phyloP scores from a whole-genome alignment of 1,140 invertebrate genomes.

The Meloidogyne chitwoodi region DNA sequence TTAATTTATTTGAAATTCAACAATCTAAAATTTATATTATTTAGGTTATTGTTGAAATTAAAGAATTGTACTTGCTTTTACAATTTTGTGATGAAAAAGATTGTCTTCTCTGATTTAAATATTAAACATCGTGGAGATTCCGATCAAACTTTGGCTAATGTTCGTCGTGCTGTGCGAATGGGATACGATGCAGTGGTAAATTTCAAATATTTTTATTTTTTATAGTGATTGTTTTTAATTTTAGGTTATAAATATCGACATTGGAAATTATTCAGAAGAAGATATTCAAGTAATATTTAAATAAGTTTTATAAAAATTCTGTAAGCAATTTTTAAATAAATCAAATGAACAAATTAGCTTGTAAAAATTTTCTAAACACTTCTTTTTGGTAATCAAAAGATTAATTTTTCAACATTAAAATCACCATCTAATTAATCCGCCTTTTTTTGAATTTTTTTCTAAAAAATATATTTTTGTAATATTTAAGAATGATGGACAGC shows the following conservation, averaged over 20 bases:
- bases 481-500: constrained; percentile 3
- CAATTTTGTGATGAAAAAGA: constrained; percentile 13
- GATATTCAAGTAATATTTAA: constrained; percentile 17
- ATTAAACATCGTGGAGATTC: constrained; percentile 49
- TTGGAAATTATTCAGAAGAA: neutral
- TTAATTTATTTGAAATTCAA: too few relatives aligned
- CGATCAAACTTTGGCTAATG: constrained; percentile 43
- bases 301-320: constrained; percentile 1
- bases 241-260: neutral
- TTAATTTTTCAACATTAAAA: too few relatives aligned
- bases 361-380: too few relatives aligned
- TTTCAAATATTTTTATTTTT: neutral
- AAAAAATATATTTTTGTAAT: too few relatives aligned
- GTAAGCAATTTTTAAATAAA: too few relatives aligned
- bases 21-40: too few relatives aligned
- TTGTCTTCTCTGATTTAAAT: constrained; percentile 58
- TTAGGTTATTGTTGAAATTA: neutral
- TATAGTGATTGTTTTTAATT: neutral
- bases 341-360: too few relatives aligned
- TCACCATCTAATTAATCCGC: too few relatives aligned
- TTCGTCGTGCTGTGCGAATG: constrained; percentile 52
- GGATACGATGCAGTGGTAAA: constrained; percentile 55
- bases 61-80: neutral
- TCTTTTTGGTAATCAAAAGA: too few relatives aligned
- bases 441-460: too few relatives aligned